Base-by-base conservation (phyloP, 2,888 invertebrate species). In the Drosophila formosana region DNA sequence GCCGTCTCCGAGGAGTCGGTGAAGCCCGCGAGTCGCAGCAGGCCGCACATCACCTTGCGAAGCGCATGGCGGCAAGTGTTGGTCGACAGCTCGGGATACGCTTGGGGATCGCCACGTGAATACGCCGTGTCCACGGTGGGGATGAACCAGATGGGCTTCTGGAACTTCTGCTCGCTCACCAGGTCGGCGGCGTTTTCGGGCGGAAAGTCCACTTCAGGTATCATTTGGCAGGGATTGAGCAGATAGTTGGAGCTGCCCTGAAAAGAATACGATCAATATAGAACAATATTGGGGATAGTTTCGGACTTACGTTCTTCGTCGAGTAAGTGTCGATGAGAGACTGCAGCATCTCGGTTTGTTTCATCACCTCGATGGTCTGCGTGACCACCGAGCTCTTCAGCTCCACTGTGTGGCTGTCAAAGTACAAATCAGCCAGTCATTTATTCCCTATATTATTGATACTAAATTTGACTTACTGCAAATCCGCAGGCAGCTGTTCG, bases 291-390 rank as follows among this genome's bases (percentile, higher is more conserved):
- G 7, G 4, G 3, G 6, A 9, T 7, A 8, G 6, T 41, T 6
- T 18, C 0, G 7, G 13, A 41, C 84, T 77, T 82, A 90, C 92
- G 56, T 92, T 91, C 82, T 92, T 92, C 53, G 91, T 92, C 0
- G 92, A 91, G 51, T 92, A 92, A 0, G 92, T 92, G 64, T 92
- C 92, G 30, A 92, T 92, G 2, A 92, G 80, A 0, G 91, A 91
- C 55, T 91, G 91, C 26, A 92, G 77, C 82, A 92, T 89, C 75
- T 92, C 92, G 0, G 92, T 92, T 77, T 92, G 92, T 51, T 92
- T 92, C 92, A 92, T 92, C 18, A 92, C 92, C 78, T 92, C 92
- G 34, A 92, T 91, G 5, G 92, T 92, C 83, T 92, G 92, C 8
- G 92, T 92, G 2, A 92, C 90, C 25, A 92, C 65, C 0, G 92